Percentiles rank a stretch among this genome's conserved stretches.
phyloP scores from a whole-genome alignment of 2,113 vertebrate species.

The Otus sunia region DNA sequence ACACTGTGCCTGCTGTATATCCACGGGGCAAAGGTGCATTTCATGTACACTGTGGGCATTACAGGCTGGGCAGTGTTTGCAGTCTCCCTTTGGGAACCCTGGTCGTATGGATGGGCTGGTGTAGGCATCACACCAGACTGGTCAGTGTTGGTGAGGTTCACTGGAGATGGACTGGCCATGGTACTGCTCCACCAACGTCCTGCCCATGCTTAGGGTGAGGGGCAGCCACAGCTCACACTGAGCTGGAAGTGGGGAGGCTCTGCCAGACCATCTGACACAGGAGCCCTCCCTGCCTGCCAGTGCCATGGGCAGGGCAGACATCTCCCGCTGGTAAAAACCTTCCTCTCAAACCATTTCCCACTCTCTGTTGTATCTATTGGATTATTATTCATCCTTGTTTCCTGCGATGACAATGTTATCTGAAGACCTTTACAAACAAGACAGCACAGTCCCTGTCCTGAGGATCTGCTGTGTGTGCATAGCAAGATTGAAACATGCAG shows the following conservation, averaged over 20 bases:
- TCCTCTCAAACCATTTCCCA: not conserved
- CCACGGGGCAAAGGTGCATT: accelerated
- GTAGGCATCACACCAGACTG: not conserved
- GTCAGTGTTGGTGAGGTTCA: not conserved
- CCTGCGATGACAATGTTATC: not conserved
- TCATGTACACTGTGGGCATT: accelerated
- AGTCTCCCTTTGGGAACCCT: not conserved
- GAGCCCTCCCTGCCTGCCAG: not conserved
- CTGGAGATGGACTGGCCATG: not conserved
- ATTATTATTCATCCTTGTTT: not conserved
- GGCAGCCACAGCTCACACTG: not conserved
- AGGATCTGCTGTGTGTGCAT: not conserved
- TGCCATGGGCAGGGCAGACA: not conserved
- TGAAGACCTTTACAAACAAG: not conserved
- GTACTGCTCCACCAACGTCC: not conserved
- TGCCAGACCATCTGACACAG: not conserved
- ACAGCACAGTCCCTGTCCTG: not conserved
- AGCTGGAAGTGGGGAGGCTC: not conserved
- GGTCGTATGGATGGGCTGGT: accelerated
- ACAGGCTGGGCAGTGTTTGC: not conserved
- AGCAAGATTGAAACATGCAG: not conserved
- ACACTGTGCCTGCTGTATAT: accelerated
- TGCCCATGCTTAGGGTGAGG: accelerated
- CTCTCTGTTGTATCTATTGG: not conserved
- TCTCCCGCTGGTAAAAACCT: not conserved